Conservation (phyloP, 2,888 invertebrate species). For the Listrodromus nycthemerus region DNA sequence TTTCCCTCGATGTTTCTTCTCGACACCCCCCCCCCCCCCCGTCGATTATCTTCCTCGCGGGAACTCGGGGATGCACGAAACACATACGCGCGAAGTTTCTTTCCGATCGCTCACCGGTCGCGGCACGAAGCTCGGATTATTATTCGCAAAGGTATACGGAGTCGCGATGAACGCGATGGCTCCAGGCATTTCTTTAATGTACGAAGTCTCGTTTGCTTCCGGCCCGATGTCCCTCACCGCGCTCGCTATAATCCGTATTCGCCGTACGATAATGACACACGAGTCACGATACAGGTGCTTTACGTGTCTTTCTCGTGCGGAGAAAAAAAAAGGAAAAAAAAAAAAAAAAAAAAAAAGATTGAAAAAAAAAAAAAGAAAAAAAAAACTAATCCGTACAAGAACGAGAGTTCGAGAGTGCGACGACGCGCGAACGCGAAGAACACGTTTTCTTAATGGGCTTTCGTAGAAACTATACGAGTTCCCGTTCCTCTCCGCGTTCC, state of each 20-base stretch:
- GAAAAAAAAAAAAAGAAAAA: no score
- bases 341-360: background rate
- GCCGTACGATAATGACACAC: slow-evolving; percentile 21
- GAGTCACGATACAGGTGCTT: slow-evolving; percentile 18
- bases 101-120: background rate
- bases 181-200: background rate
- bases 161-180: background rate
- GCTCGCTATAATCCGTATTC: background rate
- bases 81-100: background rate
- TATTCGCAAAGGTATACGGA: background rate
- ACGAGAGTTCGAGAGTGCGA: slow-evolving; percentile 14
- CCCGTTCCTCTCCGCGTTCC: background rate
- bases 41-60: slow-evolving; percentile 8
- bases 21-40: slow-evolving; percentile 11
- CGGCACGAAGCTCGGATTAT: background rate
- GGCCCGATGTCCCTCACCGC: background rate
- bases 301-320: slow-evolving; percentile 32
- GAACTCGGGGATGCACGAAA: background rate
- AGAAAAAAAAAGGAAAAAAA: slow-evolving; percentile 2
- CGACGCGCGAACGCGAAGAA: slow-evolving; percentile 25
- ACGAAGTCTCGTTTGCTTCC: background rate
- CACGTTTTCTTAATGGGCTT: slow-evolving; percentile 20
- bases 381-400: background rate
- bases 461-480: slow-evolving; percentile 21
- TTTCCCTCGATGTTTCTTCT: background rate